These are phyloP conservation scores for Megalops cyprinoides DNA, from an alignment of 2,797 vertebrate genomes.

Conservation along the genomic window DNA sequence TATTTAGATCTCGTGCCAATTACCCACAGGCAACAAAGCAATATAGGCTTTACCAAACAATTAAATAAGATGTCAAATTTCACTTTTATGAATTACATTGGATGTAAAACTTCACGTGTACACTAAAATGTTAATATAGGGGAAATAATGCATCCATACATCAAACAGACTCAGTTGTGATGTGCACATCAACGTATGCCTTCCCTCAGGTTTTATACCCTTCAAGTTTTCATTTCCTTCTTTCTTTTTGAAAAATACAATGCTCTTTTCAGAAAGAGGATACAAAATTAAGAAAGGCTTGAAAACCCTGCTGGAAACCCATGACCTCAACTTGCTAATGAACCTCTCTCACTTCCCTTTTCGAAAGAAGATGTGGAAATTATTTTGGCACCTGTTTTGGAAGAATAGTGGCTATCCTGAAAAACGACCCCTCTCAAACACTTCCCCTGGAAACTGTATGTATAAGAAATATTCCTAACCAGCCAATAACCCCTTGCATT, in stretches of 20 bases:
- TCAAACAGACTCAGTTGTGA: slow-evolving; percentile 27
- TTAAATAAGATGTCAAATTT: too few species aligned
- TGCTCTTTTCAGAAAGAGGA: slow-evolving; percentile 54
- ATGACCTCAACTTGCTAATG: slow-evolving; percentile 58
- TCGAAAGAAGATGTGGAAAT: slow-evolving; percentile 19
- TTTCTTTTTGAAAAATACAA: slow-evolving; percentile 53
- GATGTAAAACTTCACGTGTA: neutral
- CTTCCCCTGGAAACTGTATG: neutral
- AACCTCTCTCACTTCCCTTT: slow-evolving; percentile 32
- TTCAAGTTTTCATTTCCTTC: slow-evolving; percentile 37
- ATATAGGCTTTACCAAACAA: too few species aligned
- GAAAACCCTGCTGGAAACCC: slow-evolving; percentile 45
- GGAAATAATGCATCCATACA: slow-evolving; percentile 21
- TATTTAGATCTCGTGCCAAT: neutral
- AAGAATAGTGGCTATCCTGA: slow-evolving; percentile 29
- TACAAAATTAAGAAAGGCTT: slow-evolving; percentile 48
- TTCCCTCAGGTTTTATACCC: too few species aligned
- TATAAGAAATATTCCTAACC: neutral
- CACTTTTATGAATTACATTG: too few species aligned
- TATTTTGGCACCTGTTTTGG: slow-evolving; percentile 33
- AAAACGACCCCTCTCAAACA: slow-evolving; percentile 48
- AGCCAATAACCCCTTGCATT: too few species aligned
- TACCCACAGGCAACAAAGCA: neutral
- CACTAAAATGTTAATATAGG: neutral
- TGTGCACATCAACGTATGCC: slow-evolving; percentile 32